Base-by-base conservation (phyloP, 2,888 invertebrate genomes). In the Troglohyphantes excavatus region DNA sequence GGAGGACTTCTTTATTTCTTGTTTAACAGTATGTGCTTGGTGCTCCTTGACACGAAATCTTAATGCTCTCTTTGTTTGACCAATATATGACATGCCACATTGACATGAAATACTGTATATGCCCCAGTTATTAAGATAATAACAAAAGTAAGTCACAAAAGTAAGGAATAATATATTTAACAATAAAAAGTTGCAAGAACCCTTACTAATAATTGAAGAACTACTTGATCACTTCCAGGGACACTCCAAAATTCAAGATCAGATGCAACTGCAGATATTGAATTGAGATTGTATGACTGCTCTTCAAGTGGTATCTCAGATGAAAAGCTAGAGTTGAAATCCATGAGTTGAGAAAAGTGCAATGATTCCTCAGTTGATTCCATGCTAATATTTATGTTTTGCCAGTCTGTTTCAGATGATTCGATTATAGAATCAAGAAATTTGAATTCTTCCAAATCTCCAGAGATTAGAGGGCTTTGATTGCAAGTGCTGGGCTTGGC, bases 381-480 rank as follows among this genome's bases (percentile, higher is more conserved):
- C 46, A 59, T 33, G 23, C 13, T 29, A 7, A 76, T 21, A 29
- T 65, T 78, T 7, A 23, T 76, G 61, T 61, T 46, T 63, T 83
- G 83, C 61, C 63, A 63, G 23, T 63, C 63, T 29, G 33, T 72
- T 39, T 83, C 59, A 13, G 43, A 63, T 21, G 5, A 26, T 39
- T 72, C 72, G 11, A 43, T 61, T 17, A 33, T 19, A 11, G 81
- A 46, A 59, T 83, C 83, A 26, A 83, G 72, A 39, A 81, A 81
- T 21, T 81, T 46, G 9, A 81, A 19, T 27, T 79, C 65, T 11
- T 46, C 67, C 23, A 81, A 33, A 46, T 81, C 53, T 46, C 23
- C 9, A 53, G 63, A n/a, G 17, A 23, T 63, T 63, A 63, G 26
- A n/a, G 19, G 33, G n/a, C 17, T 17, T 53, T 53, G 13, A 17